These are phyloP conservation scores for Pentalonia nigronervosa DNA, from an alignment of 1,140 invertebrate species.

Conservation along the genomic window DNA sequence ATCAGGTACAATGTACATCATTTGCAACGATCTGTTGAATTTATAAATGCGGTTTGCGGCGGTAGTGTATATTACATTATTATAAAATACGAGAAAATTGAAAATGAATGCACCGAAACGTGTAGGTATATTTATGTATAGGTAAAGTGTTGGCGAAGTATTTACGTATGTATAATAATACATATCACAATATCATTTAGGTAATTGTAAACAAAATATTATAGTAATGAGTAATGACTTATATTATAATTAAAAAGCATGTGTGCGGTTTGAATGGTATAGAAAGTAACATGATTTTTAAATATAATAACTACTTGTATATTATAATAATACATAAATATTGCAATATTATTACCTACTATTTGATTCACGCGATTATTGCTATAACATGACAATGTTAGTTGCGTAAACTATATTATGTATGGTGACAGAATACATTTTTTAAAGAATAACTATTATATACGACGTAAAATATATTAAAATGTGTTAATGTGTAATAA, in stretches of 20 bases:
- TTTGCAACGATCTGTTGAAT: not conserved
- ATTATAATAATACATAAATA: not conserved
- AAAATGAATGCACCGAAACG: not conserved
- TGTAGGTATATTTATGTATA: not conserved
- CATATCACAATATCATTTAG: no score
- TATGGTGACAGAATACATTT: no score
- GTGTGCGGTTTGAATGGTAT: no score
- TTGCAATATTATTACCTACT: not conserved
- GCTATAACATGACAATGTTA: not conserved
- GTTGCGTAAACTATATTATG: not conserved
- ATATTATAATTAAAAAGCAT: no score
- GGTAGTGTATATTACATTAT: not conserved
- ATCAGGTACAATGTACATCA: not conserved
- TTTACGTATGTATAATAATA: not conserved
- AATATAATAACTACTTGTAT: not conserved
- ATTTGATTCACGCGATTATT: not conserved
- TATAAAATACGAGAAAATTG: not conserved
- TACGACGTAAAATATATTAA: not conserved
- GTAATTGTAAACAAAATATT: no score
- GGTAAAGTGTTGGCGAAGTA: not conserved
- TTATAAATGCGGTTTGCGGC: not conserved
- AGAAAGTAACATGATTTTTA: no score
- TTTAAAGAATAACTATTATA: no score
- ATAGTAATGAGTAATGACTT: no score
- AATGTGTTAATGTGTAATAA: not conserved